Base-by-base conservation (phyloP, 1,140 invertebrate genomes). In the Mercenaria mercenaria region DNA sequence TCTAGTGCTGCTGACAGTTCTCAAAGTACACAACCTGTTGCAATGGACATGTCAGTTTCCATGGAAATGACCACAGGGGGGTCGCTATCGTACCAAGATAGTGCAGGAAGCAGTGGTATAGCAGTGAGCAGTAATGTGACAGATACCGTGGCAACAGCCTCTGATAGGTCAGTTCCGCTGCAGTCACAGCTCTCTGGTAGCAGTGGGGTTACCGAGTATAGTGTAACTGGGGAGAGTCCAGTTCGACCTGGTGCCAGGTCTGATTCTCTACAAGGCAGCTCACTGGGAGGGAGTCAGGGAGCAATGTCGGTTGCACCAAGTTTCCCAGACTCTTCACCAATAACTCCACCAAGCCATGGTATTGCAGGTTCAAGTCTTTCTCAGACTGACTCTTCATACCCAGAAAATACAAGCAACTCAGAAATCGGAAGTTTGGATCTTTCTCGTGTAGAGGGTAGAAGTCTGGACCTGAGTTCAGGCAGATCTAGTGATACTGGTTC, bases 131-230 rank as follows among this genome's bases (percentile, higher is more conserved):
- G 61, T 37, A 18, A 15, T n/a, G 13, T 3, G 26, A 18, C 72
- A 15, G 39, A 34, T 32, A 20, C 34, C 23, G 39, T 61, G 56
- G 23, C 43, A 64, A 15, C 59, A 1, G 15, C 56, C 13, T 26
- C 23, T 43, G 39, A 32, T 6, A 26, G 43, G 11, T 47, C 11
- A 10, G 29, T n/a, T 11, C 32, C n/a, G n/a, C 29, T 69, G 32
- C 82, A 69, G 43, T 67, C 82, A 18, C 82, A 72, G 11, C n/a
- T 32, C 26, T 84, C 81, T 23, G 64, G 64, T 18, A 76, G 69
- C 18, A 80, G 69, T 67, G 85, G 50, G 4, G 18, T 77, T 4
- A 88, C 85, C 1, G 85, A 88, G 41, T 88, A 88, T 50, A 88
- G 85, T 69, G 52, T 88, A 8, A 69, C 85, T 23, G 74, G 74